Conservation (phyloP, 2,888 invertebrate genomes). For the Dynastes tityus region DNA sequence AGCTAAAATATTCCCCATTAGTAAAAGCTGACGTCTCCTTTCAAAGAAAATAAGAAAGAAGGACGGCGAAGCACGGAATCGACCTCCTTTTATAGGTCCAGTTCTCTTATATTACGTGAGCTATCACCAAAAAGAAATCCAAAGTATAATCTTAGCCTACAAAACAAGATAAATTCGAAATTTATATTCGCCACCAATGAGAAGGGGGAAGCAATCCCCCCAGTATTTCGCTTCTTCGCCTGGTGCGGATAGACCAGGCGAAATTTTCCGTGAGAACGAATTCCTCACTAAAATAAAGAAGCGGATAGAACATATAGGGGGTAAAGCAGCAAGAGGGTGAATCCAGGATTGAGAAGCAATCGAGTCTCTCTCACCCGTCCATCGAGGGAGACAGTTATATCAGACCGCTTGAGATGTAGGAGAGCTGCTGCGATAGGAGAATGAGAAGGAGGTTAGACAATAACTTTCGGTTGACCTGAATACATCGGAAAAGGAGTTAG, state of each 20-base stretch:
- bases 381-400: slow-evolving; percentile 23
- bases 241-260: not conserved
- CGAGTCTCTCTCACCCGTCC: slow-evolving; percentile 11
- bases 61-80: too few species aligned
- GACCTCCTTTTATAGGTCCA: too few species aligned
- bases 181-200: slow-evolving; percentile 13
- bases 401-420: not conserved
- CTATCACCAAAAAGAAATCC: slow-evolving; percentile 1
- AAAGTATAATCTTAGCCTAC: slow-evolving; percentile 4
- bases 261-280: too few species aligned
- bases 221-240: not conserved
- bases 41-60: too few species aligned
- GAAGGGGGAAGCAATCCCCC: too few species aligned
- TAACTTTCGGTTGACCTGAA: slow-evolving; percentile 43
- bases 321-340: slow-evolving; percentile 3
- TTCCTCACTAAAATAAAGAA: too few species aligned
- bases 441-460: slow-evolving; percentile 13
- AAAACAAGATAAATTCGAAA: slow-evolving; percentile 28
- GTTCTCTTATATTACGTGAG: too few species aligned
- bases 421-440: not conserved
- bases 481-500: slow-evolving; percentile 22
- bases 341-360: slow-evolving; percentile 11
- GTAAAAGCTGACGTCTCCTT: too few species aligned
- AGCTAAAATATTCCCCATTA: too few species aligned
- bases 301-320: not conserved